Evolutionary conservation across 2,888 invertebrate genomes (phyloP).

Genomic region (Cataglyphis albicans): DNA sequence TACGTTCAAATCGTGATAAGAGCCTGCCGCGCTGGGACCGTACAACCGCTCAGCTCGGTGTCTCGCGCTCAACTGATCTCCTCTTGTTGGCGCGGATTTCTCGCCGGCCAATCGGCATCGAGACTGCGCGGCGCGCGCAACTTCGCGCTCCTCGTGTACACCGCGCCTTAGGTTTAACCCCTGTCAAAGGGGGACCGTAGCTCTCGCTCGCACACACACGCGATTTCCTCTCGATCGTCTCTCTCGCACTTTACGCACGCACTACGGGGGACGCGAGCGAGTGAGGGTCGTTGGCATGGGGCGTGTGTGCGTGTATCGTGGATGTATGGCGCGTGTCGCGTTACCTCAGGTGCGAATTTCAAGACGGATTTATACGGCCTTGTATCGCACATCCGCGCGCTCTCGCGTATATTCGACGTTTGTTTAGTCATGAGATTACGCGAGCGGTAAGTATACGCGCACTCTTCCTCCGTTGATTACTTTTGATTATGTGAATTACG

Average conservation of each 20-base stretch:
- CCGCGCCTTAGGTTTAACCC: slow-evolving; percentile 72
- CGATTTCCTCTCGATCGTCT: not conserved
- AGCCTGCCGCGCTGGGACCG: slow-evolving; percentile 61
- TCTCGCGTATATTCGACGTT: slow-evolving; percentile 53
- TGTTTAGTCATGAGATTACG: slow-evolving; percentile 52
- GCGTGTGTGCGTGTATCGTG: slow-evolving; percentile 50
- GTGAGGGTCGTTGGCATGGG: slow-evolving; percentile 60
- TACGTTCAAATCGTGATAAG: slow-evolving; percentile 51
- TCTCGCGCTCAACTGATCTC: slow-evolving; percentile 85
- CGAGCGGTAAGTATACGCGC: not conserved
- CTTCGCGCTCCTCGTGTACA: slow-evolving; percentile 68
- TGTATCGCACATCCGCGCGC: slow-evolving; percentile 47
- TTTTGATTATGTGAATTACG: slow-evolving; percentile 26
- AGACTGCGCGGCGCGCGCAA: slow-evolving; percentile 83
- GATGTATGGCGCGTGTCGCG: slow-evolving; percentile 53
- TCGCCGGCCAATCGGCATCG: slow-evolving; percentile 79
- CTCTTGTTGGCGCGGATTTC: slow-evolving; percentile 81
- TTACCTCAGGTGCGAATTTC: slow-evolving; percentile 67
- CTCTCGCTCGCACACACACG: slow-evolving; percentile 14
- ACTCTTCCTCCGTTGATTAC: not conserved
- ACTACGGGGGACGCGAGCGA: not conserved
- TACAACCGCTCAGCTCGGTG: slow-evolving; percentile 82
- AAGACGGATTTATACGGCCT: slow-evolving; percentile 62
- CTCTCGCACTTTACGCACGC: slow-evolving; percentile 12
- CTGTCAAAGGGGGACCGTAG: slow-evolving; percentile 50